A percentile compares a stretch with the other conserved stretches of the same genome.
phyloP scores from a whole-genome alignment of 2,797 vertebrate species.

The Pteropus rufus region DNA sequence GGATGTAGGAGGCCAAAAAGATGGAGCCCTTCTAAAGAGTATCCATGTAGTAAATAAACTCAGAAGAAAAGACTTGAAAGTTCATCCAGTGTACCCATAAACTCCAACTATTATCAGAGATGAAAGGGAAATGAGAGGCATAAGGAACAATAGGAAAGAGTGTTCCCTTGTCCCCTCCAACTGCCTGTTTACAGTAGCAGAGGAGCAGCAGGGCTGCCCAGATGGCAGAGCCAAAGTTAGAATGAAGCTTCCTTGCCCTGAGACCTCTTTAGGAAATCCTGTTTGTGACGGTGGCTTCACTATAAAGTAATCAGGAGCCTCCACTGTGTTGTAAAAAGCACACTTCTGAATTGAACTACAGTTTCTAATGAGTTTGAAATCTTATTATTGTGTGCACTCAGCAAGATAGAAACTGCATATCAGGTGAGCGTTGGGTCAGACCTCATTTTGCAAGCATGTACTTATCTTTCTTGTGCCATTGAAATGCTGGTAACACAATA shows the following conservation, averaged over 20 bases:
- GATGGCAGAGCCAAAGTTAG: constrained; percentile 60
- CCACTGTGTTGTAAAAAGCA: not conserved
- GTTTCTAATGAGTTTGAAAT: constrained; percentile 73
- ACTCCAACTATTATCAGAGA: constrained; percentile 62
- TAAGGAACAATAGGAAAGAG: constrained; percentile 62
- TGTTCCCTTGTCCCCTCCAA: not conserved
- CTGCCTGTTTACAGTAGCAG: constrained; percentile 58
- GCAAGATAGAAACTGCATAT: constrained; percentile 62
- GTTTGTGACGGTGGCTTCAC: constrained; percentile 68
- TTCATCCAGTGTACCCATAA: constrained; percentile 48
- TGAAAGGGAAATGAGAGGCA: constrained; percentile 59
- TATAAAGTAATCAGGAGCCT: constrained; percentile 8
- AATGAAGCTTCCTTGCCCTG: constrained; percentile 26
- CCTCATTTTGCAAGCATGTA: constrained; percentile 69
- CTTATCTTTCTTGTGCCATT: constrained; percentile 64
- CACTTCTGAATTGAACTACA: constrained; percentile 56
- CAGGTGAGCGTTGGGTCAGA: constrained; percentile 68
- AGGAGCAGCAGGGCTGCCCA: constrained; percentile 51
- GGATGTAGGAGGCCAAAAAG: not conserved
- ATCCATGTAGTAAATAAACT: constrained; percentile 49
- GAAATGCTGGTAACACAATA: constrained; percentile 68
- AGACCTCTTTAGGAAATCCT: constrained; percentile 67
- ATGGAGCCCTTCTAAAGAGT: constrained; percentile 18
- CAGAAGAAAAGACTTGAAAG: constrained; percentile 41
- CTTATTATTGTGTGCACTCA: constrained; percentile 71